Percentiles rank a stretch among this genome's conserved stretches.
Evolutionary conservation across 2,888 invertebrate genomes (phyloP).

Genomic region (Drosophila koepferae): DNA sequence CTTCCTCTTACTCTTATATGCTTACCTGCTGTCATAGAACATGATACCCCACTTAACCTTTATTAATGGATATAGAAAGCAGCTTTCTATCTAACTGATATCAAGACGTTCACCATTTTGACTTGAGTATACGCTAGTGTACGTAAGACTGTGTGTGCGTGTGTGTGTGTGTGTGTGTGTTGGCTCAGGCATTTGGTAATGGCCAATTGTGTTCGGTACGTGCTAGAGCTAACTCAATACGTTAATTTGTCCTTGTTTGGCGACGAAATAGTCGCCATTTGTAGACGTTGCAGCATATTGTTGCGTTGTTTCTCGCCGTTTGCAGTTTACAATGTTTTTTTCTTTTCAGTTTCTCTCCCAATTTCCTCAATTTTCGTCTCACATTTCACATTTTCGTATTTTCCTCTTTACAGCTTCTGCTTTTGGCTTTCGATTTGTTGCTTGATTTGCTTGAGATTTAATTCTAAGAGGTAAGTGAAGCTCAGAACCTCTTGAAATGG

Average conservation of each 20-base stretch:
- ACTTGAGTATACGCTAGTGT: conserved; percentile 2
- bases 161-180: conserved; percentile 20
- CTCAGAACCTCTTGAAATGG: conserved; percentile 7
- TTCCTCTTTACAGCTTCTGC: conserved; percentile 5
- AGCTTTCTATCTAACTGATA: conserved; percentile 38
- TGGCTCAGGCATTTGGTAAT: conserved; percentile 60
- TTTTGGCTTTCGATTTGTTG: conserved; percentile 27
- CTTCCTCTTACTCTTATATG: not conserved
- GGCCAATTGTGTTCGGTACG: conserved; percentile 66
- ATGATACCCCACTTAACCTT: not conserved
- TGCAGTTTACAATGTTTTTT: conserved; percentile 1
- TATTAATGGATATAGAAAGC: not conserved
- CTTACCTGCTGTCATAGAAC: no score
- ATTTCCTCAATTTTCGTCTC: conserved; percentile 5
- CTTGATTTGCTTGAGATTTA: conserved; percentile 38
- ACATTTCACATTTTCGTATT: conserved; percentile 7
- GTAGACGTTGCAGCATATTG: conserved; percentile 46
- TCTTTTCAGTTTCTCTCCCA: not conserved
- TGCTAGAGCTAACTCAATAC: conserved; percentile 64
- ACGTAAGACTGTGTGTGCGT: not conserved
- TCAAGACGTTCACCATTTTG: conserved; percentile 31
- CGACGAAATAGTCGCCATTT: conserved; percentile 63
- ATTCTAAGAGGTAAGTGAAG: conserved; percentile 6
- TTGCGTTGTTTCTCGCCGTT: conserved; percentile 17
- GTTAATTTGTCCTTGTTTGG: conserved; percentile 69